Evolutionary conservation across 2,888 invertebrate species (phyloP).

Genomic region (Crepidodera aurea): DNA sequence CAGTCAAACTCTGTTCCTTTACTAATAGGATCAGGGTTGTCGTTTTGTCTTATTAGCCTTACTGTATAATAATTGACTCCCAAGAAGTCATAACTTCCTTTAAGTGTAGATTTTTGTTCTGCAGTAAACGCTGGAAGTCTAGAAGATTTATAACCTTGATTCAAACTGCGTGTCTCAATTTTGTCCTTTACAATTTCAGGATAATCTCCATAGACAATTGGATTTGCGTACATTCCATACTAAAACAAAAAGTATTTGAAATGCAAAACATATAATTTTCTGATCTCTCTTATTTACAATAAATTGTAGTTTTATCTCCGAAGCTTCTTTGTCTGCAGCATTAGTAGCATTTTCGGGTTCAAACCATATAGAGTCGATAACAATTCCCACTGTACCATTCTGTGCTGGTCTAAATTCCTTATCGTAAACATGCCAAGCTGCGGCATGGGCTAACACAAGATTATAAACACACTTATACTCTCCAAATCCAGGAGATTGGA

Average conservation of each 20-base stretch:
- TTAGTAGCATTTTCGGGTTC: conserved; percentile 19
- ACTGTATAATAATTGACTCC: conserved; percentile 35
- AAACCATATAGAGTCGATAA: conserved; percentile 23
- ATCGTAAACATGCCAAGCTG: conserved; percentile 59
- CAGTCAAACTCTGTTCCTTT: neutral
- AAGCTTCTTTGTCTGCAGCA: conserved; percentile 25
- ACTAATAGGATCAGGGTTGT: neutral
- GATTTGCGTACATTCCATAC: conserved; percentile 58
- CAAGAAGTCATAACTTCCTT: conserved; percentile 62
- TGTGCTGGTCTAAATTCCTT: conserved; percentile 55
- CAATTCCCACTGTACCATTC: conserved; percentile 39
- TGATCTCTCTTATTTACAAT: conserved; percentile 27
- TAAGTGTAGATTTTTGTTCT: conserved; percentile 68
- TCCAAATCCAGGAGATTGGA: conserved; percentile 11
- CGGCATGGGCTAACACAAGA: conserved; percentile 61
- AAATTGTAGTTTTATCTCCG: conserved; percentile 28
- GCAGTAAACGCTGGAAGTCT: conserved; percentile 69
- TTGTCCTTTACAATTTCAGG: conserved; percentile 70
- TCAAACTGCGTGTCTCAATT: conserved; percentile 66
- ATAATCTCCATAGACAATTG: conserved; percentile 74
- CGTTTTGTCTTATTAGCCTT: neutral
- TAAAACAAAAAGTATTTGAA: no score
- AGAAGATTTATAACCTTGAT: conserved; percentile 67
- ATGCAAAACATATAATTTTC: no score
- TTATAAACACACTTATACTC: conserved; percentile 68